Percentiles rank a stretch among this genome's conserved stretches.
These are phyloP conservation scores for Pterois miles DNA, from an alignment of 2,797 vertebrate species.

Conservation along the genomic window DNA sequence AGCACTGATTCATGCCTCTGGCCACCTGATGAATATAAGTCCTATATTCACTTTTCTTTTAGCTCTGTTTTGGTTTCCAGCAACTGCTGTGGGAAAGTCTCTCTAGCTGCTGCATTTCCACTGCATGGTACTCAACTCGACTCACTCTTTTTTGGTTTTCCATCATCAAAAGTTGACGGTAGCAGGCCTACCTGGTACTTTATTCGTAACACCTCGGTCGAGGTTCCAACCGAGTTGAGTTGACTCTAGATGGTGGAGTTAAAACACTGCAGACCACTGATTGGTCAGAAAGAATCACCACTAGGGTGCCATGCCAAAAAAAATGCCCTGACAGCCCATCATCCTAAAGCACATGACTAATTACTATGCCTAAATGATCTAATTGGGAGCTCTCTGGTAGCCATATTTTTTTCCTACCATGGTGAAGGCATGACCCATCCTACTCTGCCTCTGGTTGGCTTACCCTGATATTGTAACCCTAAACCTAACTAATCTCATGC, in stretches of 20 bases:
- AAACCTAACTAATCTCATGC: too few species aligned
- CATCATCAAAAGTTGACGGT: not conserved
- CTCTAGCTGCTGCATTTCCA: not conserved
- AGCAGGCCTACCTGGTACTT: not conserved
- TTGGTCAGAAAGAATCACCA: not conserved
- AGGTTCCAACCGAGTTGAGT: not conserved
- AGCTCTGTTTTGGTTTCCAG: not conserved
- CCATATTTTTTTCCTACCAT: too few species aligned
- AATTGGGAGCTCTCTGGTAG: too few species aligned
- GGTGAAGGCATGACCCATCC: too few species aligned
- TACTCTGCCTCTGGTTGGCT: too few species aligned
- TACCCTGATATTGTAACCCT: too few species aligned
- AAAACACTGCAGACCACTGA: not conserved
- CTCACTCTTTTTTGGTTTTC: not conserved
- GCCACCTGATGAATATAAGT: not conserved
- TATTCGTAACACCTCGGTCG: not conserved
- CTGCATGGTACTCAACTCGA: not conserved
- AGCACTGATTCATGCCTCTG: not conserved
- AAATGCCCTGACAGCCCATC: too few species aligned
- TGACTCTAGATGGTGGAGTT: not conserved
- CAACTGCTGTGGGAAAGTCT: not conserved
- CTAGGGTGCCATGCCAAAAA: not conserved
- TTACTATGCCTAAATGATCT: too few species aligned
- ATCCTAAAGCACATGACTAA: too few species aligned
- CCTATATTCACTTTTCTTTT: not conserved